Percentiles rank a stretch among this genome's conserved stretches.
phyloP scores from a whole-genome alignment of 2,888 invertebrate species.

The Petrolisthes manimaculis region DNA sequence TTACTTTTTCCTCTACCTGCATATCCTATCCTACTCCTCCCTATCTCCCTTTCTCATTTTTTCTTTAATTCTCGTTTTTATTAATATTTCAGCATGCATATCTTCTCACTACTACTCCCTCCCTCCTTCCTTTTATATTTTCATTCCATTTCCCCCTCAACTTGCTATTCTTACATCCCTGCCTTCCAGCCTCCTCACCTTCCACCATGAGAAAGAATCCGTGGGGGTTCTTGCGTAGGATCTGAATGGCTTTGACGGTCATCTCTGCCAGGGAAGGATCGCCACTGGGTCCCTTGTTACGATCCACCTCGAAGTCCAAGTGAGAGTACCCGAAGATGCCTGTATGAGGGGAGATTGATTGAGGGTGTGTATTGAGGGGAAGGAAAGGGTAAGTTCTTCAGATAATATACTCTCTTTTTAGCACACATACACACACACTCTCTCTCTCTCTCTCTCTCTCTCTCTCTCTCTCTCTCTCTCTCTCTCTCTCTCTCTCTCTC shows the following conservation, averaged over 20 bases:
- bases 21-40: neutral
- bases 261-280: conserved; percentile 82
- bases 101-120: neutral
- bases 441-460: too few relatives aligned
- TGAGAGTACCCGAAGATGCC: conserved; percentile 83
- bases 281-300: conserved; percentile 77
- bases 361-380: too few relatives aligned
- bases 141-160: neutral
- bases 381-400: neutral
- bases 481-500: too few relatives aligned
- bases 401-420: neutral
- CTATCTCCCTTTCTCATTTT: neutral
- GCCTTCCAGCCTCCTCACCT: conserved; percentile 68
- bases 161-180: neutral
- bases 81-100: too few relatives aligned
- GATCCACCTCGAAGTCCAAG: conserved; percentile 83
- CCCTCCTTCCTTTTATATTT: neutral
- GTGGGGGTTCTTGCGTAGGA: conserved; percentile 80
- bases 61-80: neutral
- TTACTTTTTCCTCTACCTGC: neutral
- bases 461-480: too few relatives aligned
- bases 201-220: conserved; percentile 81
- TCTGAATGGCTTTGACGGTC: conserved; percentile 80
- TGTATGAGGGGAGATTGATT: conserved; percentile 69
- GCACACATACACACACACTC: neutral